Evolutionary conservation across 30 jellyfish, hydroid and myxozoan genomes (phyloP).

Genomic region (Cassiopea xamachana): DNA sequence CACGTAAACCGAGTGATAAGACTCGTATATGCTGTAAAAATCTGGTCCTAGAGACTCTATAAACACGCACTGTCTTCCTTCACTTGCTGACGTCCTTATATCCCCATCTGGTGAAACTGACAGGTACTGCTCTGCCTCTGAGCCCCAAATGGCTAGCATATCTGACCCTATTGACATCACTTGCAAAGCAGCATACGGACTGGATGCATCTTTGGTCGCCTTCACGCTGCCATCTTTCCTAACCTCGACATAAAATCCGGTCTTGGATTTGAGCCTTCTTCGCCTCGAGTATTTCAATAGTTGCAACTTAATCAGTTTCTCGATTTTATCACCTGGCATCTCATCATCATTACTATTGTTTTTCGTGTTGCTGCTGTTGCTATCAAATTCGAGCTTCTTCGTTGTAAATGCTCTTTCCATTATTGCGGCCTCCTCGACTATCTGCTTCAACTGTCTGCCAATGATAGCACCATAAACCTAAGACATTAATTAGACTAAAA

Average conservation of each 20-base stretch:
- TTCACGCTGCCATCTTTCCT: conserved; percentile 89
- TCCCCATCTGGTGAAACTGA: conserved; percentile 89
- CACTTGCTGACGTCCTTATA: conserved; percentile 84
- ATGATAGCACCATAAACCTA: background rate
- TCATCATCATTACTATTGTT: conserved; percentile 34
- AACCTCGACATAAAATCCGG: conserved; percentile 87
- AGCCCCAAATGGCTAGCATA: conserved; percentile 99
- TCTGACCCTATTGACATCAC: conserved; percentile 97
- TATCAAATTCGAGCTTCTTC: conserved; percentile 13
- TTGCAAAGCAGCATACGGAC: conserved; percentile 90
- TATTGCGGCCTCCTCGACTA: background rate
- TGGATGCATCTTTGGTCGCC: conserved; percentile 85
- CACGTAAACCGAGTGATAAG: conserved; percentile 90
- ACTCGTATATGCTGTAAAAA: conserved; percentile 82
- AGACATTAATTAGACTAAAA: background rate
- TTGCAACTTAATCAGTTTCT: conserved; percentile 85
- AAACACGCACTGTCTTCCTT: conserved; percentile 97
- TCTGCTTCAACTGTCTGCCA: background rate
- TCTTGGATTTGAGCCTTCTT: conserved; percentile 85
- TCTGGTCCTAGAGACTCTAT: conserved; percentile 90
- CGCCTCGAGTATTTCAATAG: conserved; percentile 91
- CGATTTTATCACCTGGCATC: conserved; percentile 79
- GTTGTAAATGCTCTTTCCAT: conserved; percentile 66
- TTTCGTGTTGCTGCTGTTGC: conserved; percentile 1
- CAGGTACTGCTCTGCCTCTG: conserved; percentile 89